Percentiles rank a stretch among this genome's conserved stretches.
phyloP scores from a whole-genome alignment of 2,797 vertebrate species.

The Tympanoctomys barrerae region DNA sequence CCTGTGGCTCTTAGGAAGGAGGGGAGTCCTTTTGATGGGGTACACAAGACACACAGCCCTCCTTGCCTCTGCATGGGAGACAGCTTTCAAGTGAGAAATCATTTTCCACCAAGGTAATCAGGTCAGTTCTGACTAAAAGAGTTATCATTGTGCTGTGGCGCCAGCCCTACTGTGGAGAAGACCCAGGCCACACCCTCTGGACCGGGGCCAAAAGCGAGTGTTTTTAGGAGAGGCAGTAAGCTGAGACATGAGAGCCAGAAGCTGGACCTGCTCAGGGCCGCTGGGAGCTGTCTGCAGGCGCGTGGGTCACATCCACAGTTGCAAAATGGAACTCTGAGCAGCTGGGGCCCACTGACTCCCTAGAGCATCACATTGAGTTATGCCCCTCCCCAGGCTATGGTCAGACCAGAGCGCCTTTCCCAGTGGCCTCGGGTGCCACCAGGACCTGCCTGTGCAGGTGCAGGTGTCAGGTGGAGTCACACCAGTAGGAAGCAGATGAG shows the following conservation, averaged over 20 bases:
- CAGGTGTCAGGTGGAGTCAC: not conserved
- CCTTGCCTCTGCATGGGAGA: not conserved
- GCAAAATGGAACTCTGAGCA: not conserved
- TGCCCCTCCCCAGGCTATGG: not conserved
- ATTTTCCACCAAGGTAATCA: not conserved
- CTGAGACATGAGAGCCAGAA: not conserved
- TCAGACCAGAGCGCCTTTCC: not conserved
- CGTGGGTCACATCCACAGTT: not conserved
- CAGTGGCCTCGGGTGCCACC: not conserved
- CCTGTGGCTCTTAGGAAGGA: not conserved
- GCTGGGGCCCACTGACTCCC: not conserved
- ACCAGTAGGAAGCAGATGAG: not conserved
- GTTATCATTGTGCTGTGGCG: not conserved
- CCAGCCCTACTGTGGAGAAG: not conserved
- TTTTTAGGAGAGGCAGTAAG: not conserved
- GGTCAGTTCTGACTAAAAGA: not conserved
- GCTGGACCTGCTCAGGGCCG: not conserved
- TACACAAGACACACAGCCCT: not conserved
- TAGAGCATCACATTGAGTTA: not conserved
- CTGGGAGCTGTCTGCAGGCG: not conserved
- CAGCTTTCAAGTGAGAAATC: not conserved
- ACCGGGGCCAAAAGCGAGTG: not conserved
- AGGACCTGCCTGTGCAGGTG: not conserved
- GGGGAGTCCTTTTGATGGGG: not conserved
- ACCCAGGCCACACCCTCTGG: not conserved